Evolutionary conservation across 2,113 vertebrate genomes (phyloP), one percentile per base, ranked within the genome.

Genomic region (Tragelaphus strepsiceros): DNA sequence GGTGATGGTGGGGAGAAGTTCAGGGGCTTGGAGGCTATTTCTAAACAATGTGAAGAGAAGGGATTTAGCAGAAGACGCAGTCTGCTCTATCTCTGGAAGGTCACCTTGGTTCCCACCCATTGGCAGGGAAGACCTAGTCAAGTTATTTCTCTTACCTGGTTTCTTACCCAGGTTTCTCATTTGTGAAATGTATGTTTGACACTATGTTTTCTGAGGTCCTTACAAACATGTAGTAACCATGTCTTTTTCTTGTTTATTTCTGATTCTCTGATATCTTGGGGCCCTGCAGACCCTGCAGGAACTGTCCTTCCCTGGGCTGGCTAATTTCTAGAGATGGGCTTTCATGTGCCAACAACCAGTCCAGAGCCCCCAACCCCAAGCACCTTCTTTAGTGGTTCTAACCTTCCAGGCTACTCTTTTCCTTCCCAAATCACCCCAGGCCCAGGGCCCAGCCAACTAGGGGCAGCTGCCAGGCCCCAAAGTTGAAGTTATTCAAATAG

Each of bases 151-250:
- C 7, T 46, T 15, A 4, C 54, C 59, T 32, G 35, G n/a, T n/a
- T n/a, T n/a, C n/a, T n/a, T n/a, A n/a, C 8, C 82, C 15, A 1
- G 53, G 13, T 39, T 49, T 64, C 39, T 56, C 81, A 14, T 59
- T 49, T 61, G 53, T 16, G 56, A 32, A 54, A 30, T 46, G 39
- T n/a, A 12, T 1, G 2, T 28, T 46, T 14, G 61, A 56, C 13
- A 46, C 14, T 7, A 0, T 0, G 1, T 13, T 35, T 9, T n/a
- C 19, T 51, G 16, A 28, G 8, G 59, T 22, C 17, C 14, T 58
- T 59, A 14, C 16, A 1, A 35, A 51, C 13, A 9, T 1, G 2
- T 1, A 3, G 13, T n/a, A 30, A 15, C 10, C 7, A 14, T 5
- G 12, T 2, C 16, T 62, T 80, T 78, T 51, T 5, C 62, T 43